A percentile compares a stretch with the other conserved stretches of the same genome.
These are phyloP conservation scores for Hoplostethus mediterraneus DNA, from an alignment of 2,797 vertebrate genomes.

Conservation along the genomic window DNA sequence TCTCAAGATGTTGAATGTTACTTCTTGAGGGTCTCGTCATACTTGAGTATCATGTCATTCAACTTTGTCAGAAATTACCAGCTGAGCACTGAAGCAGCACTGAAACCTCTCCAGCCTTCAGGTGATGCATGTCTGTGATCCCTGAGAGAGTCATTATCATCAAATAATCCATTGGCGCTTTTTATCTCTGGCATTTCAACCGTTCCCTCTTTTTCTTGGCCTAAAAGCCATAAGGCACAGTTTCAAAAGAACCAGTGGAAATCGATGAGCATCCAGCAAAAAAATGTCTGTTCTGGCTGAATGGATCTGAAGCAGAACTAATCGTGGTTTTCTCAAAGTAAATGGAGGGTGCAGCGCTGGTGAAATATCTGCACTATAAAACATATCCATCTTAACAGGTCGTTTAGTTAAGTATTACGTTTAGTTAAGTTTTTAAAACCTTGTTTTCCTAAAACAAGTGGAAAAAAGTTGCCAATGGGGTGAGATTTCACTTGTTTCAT, in stretches of 20 bases:
- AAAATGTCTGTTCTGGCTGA: constrained; percentile 11
- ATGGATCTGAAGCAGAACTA: constrained; percentile 28
- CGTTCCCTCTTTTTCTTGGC: neutral
- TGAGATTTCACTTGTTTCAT: neutral
- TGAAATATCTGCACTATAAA: constrained; percentile 23
- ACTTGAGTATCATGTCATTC: neutral
- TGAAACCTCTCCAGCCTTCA: neutral
- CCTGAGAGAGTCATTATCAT: constrained; percentile 5
- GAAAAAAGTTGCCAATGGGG: neutral
- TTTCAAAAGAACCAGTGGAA: constrained; percentile 25
- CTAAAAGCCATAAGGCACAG: neutral
- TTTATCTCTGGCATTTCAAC: constrained; percentile 1
- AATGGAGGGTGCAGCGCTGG: neutral
- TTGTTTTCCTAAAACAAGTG: neutral
- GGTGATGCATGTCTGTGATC: neutral
- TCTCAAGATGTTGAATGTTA: neutral
- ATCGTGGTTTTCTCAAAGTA: constrained; percentile 23
- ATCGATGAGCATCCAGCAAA: constrained; percentile 25
- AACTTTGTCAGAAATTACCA: constrained; percentile 3
- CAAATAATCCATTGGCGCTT: neutral
- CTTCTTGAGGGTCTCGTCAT: neutral
- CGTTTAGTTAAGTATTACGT: neutral
- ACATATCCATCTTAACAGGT: neutral
- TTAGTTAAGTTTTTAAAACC: neutral
- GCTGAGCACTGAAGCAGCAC: too few relatives aligned